Conservation (phyloP, 2,113 vertebrate genomes). For the Lutjanus erythropterus region DNA sequence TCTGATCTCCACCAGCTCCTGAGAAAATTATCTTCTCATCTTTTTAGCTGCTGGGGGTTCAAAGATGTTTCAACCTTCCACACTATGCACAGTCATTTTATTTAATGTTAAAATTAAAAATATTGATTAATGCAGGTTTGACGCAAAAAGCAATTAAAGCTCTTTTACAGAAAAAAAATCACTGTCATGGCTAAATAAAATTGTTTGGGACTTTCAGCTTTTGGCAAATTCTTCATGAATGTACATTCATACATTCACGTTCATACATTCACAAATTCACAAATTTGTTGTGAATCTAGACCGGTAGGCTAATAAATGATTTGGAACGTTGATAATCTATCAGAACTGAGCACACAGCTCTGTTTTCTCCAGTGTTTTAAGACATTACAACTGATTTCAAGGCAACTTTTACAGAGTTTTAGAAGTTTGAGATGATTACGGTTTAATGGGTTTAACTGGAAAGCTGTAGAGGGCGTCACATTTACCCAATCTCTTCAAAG, state of each 20-base stretch:
- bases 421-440: not conserved
- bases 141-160: not conserved
- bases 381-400: not conserved
- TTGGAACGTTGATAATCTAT: not conserved
- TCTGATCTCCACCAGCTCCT: not conserved
- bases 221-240: not conserved
- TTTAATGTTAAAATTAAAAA: not conserved
- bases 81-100: not conserved
- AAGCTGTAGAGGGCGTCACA: not conserved
- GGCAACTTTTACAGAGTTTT: not conserved
- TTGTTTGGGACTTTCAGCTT: not conserved
- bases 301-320: not conserved
- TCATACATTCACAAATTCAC: not conserved
- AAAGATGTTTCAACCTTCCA: too few relatives aligned
- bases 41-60: too few relatives aligned
- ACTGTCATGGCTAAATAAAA: not conserved
- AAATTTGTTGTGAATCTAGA: not conserved
- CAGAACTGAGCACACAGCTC: not conserved
- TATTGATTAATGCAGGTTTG: not conserved
- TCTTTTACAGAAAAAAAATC: not conserved
- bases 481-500: not conserved
- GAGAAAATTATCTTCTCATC: too few relatives aligned
- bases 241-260: not conserved
- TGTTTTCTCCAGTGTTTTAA: constrained; percentile 42
- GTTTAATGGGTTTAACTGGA: not conserved